Base-by-base conservation (phyloP, 2,888 invertebrate genomes). In the Ormyrus pomaceus region DNA sequence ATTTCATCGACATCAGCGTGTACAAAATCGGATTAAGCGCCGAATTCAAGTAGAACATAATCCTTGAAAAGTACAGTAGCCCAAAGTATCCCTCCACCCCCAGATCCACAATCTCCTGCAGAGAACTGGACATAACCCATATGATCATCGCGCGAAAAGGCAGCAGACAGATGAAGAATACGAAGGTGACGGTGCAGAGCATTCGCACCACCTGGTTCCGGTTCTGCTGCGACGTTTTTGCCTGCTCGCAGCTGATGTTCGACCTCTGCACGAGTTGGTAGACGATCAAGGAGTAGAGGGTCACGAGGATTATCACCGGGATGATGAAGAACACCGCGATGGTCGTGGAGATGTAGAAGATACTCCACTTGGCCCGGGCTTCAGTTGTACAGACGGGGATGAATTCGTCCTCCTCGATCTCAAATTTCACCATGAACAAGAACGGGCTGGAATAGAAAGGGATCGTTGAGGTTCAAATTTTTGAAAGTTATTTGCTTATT, bases 11-110 rank as follows among this genome's bases (percentile, higher is more conserved):
- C 95, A 97, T 96, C 76, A 97, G 93, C 90, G 97, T 97, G 91
- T 98, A 98, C 72, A 98, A 92, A 86, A 97, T 96, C 10, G 97
- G 97, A 92, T 98, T 98, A 76, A 97, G 94, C 10, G 97, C 97
- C 68, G 97, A 97, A 91, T 98, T 97, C 74, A 97, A 93, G 91
- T 97, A 97, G 84, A 96, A 92, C 95, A 97, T 96, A 75, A 97
- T 94, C 84, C 97, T 94, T 88, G 95, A 95, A 91, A 97, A 95
- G 91, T 96, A 96, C 82, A 97, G 92, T 81, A 97, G 92, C 89
- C 95, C 95, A 91, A 95, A 96, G 91, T 96, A 97, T 75, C 94
- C 94, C 84, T 97, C 96, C 87, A 96, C 92, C 81, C 97, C 96
- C 86, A 97, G 92, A 68, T 93, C 88, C 69, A 92, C 88, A 61